A percentile compares a stretch with the other conserved stretches of the same genome.
Evolutionary conservation across 2,113 vertebrate species (phyloP).

Genomic region (Clarias magur): DNA sequence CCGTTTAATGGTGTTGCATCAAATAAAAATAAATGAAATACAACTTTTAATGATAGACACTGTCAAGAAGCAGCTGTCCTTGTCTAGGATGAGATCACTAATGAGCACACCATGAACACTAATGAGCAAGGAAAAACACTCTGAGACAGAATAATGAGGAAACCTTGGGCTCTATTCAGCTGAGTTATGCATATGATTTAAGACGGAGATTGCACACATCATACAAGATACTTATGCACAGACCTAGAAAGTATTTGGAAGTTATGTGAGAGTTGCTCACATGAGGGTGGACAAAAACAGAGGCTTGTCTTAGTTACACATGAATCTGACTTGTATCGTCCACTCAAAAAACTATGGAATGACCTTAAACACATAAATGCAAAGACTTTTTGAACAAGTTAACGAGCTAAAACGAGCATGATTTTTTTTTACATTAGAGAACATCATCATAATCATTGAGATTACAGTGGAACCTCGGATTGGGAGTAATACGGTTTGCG

Average conservation of each 20-base stretch:
- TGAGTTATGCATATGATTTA: slow-evolving; percentile 2
- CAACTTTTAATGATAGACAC: neutral
- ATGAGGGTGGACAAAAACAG: neutral
- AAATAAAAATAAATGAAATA: neutral
- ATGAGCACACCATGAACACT: slow-evolving; percentile 6
- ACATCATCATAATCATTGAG: neutral
- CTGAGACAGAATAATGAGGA: neutral
- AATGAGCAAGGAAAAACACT: neutral
- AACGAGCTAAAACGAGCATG: neutral
- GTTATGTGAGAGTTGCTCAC: neutral
- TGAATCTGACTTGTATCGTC: neutral
- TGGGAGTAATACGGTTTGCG: no score
- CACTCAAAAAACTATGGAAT: neutral
- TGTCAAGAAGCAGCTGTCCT: neutral
- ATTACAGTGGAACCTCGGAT: neutral
- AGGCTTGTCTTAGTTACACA: neutral
- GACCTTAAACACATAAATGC: neutral
- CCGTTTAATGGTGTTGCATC: neutral
- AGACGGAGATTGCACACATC: neutral
- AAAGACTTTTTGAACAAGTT: neutral
- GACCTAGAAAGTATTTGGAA: neutral
- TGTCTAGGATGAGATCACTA: neutral
- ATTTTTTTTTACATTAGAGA: neutral
- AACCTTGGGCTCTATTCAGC: neutral
- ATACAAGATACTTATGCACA: neutral